Evolutionary conservation across 1,140 invertebrate genomes (phyloP), one percentile per base, ranked within the genome.

Genomic region (Meloidogyne hapla): DNA sequence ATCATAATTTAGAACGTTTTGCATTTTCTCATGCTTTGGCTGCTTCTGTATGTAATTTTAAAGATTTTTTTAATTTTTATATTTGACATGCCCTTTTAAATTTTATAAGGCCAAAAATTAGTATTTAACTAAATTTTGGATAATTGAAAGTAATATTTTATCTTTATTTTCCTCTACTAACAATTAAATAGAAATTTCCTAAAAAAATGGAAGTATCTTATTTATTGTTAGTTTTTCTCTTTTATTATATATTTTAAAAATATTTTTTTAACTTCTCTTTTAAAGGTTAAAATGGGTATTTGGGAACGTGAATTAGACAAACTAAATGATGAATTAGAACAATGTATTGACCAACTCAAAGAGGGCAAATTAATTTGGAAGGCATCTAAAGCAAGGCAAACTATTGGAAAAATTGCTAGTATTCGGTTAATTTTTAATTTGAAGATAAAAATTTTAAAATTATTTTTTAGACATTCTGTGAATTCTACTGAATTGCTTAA

Each of bases 1-100:
- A 67, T 33, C 12, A 45, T 15, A 76, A 76, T 40, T 42, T 83
- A 10, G 80, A 83, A 33, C 76, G 81, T 56, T 83, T 79, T 65
- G 81, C 81, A 18, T 71, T 83, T 45, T 77, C 73, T 67, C 81
- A 83, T 23, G 81, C 66, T 15, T 78, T 83, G 48, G 80, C 81
- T 13, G 81, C 81, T 65, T 83, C 81, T n/a, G 81, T 83, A 15
- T 15, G 45, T 15, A n/a, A 56, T n/a, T n/a, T n/a, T n/a, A n/a
- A n/a, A n/a, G n/a, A n/a, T 56, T 56, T 15, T n/a, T n/a, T n/a
- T 6, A 56, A 56, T n/a, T 56, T n/a, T 56, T 5, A n/a, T 33
- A 33, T 33, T 33, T 33, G 8, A 33, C 33, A 33, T 5, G n/a
- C n/a, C n/a, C n/a, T n/a, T n/a, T n/a, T n/a, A n/a, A n/a, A n/a